Percentiles rank a stretch among this genome's conserved stretches.
Conservation (phyloP, 2,113 vertebrate genomes). For the Paratilapia polleni region DNA sequence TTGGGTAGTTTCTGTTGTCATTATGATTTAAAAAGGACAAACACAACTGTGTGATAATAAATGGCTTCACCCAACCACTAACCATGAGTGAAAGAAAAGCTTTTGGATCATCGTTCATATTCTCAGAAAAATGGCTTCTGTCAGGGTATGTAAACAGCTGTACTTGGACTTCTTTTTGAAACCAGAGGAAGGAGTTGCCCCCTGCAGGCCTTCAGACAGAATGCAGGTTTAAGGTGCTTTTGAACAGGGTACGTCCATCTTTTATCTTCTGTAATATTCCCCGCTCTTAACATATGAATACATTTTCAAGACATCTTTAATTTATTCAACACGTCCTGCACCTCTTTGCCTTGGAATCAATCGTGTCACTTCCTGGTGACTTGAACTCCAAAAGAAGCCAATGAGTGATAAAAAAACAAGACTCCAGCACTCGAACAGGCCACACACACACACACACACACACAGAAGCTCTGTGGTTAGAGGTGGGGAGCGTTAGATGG, state of each 20-base stretch:
- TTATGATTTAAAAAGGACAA: too few relatives aligned
- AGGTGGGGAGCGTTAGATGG: constrained; percentile 28
- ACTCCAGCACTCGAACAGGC: not conserved
- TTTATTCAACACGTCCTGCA: not conserved
- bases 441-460: not conserved
- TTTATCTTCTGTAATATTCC: not conserved
- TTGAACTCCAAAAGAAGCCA: not conserved
- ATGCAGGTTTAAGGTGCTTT: not conserved
- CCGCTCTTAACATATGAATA: not conserved
- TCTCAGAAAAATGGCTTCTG: too few relatives aligned
- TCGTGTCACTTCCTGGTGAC: not conserved
- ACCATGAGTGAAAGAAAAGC: too few relatives aligned
- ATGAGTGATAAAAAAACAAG: not conserved
- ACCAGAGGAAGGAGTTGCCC: not conserved
- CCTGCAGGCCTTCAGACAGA: not conserved
- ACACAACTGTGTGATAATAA: too few relatives aligned
- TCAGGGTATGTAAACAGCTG: too few relatives aligned
- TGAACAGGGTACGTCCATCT: not conserved
- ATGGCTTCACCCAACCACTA: too few relatives aligned
- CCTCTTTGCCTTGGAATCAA: not conserved
- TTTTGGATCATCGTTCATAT: too few relatives aligned
- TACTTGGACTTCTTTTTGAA: not conserved
- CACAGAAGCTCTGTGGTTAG: constrained; percentile 8
- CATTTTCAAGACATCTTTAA: not conserved
- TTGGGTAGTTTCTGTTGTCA: too few relatives aligned